Conservation (phyloP, 2,113 vertebrate genomes). For the Hippolais icterina region DNA sequence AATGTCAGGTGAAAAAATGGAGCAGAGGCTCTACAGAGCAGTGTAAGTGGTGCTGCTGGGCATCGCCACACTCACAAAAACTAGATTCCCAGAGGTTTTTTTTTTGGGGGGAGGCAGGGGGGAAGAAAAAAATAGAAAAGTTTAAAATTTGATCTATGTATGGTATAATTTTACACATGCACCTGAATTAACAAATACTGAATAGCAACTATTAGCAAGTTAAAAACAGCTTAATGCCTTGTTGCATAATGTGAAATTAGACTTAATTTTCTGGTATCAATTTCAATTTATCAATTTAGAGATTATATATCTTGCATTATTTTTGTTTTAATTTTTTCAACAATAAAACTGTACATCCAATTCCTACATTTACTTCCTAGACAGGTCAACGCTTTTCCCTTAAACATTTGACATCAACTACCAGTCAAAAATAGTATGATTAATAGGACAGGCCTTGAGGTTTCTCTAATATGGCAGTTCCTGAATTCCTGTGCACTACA, state of each 20-base stretch:
- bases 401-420: neutral
- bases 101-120: no score
- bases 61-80: neutral
- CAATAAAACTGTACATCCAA: neutral
- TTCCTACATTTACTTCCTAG: neutral
- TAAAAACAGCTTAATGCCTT: neutral
- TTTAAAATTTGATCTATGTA: neutral
- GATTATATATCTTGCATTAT: neutral
- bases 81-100: neutral
- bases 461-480: neutral
- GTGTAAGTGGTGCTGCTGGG: neutral
- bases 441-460: neutral
- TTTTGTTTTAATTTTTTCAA: neutral
- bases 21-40: neutral
- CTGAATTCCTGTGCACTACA: neutral
- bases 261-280: neutral
- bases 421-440: neutral
- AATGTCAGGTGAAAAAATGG: neutral
- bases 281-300: neutral
- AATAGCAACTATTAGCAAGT: neutral
- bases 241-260: neutral
- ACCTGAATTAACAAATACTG: neutral
- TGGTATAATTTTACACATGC: neutral
- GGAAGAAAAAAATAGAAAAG: neutral
- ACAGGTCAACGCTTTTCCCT: neutral